Evolutionary conservation across 2,113 vertebrate genomes (phyloP), one percentile per base, ranked within the genome.

Genomic region (Zapornia atra): DNA sequence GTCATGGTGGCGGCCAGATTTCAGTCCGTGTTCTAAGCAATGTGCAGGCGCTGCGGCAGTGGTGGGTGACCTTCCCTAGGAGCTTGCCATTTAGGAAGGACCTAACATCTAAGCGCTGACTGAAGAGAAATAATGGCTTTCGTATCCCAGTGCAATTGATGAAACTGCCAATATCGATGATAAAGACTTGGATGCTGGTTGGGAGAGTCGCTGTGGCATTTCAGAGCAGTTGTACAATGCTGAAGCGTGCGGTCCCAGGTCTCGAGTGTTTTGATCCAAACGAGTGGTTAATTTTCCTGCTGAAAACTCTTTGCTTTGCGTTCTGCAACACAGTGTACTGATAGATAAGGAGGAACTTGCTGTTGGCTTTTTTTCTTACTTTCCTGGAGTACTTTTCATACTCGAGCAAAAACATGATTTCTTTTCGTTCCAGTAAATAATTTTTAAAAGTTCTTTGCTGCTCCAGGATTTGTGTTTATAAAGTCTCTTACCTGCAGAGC

Each of bases 181-280:
- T 29, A 79, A 79, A 69, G 65, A 57, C 44, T 38, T n/a, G 36
- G 53, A 44, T 25, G 34, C 14, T 44, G 24, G 12, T 25, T 61
- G 40, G 61, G 24, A 88, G 40, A 54, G 44, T 25, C n/a, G 31
- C 22, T 36, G 77, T 57, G 77, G 54, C 29, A 8, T 76, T 76
- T 84, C 40, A 46, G 66, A 87, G 40, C 4, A 0, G 13, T 14
- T 0, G 3, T 20, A 3, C 38, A 26, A 26, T 0, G 2, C 31
- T 44, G 12, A 56, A 66, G 42, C 0, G 0, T 59, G 20, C 0
- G 1, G 17, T 48, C 19, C 15, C 22, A 21, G 6, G 4, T 78
- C 50, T 60, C 1, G 1, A 12, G 21, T 21, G 48, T 51, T 70
- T 89, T 51, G 5, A 48, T 71, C 34, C 38, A 28, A 90, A 51